These are phyloP conservation scores for Hydropsyche betteni DNA, from an alignment of 2,888 invertebrate genomes.

Conservation along the genomic window DNA sequence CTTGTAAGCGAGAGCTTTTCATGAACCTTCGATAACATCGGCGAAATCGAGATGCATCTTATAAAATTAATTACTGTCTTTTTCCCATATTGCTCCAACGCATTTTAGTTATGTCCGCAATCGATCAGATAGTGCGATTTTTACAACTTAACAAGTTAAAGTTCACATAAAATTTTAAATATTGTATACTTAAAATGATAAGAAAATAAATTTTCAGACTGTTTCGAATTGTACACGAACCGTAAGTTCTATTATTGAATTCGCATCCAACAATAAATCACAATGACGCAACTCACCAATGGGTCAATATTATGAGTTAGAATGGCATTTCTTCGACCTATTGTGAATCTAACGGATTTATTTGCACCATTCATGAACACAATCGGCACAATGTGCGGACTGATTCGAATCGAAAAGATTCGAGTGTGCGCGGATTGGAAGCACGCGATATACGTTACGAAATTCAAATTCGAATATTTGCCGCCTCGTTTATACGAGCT, in stretches of 20 bases:
- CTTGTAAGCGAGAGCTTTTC: neutral
- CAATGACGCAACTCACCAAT: neutral
- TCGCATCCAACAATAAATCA: neutral
- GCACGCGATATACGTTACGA: slow-evolving; percentile 27
- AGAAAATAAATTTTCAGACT: too few species aligned
- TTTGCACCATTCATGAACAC: slow-evolving; percentile 2
- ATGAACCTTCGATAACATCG: slow-evolving; percentile 1
- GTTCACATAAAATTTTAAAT: too few species aligned
- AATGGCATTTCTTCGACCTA: too few species aligned
- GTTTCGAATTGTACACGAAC: too few species aligned
- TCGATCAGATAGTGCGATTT: too few species aligned
- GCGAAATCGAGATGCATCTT: neutral
- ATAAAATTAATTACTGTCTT: slow-evolving; percentile 4
- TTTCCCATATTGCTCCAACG: too few species aligned
- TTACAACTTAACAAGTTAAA: too few species aligned
- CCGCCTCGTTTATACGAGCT: neutral
- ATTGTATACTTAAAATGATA: too few species aligned
- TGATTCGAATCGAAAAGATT: too few species aligned
- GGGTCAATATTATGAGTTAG: slow-evolving; percentile 6
- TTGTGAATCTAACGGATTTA: slow-evolving; percentile 12
- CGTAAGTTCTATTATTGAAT: neutral
- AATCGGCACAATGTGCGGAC: too few species aligned
- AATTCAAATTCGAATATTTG: neutral
- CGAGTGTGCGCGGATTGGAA: too few species aligned
- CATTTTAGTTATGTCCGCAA: too few species aligned